Evolutionary conservation across 2,888 invertebrate genomes (phyloP).

Genomic region (Lepidocyrtinus sp.): DNA sequence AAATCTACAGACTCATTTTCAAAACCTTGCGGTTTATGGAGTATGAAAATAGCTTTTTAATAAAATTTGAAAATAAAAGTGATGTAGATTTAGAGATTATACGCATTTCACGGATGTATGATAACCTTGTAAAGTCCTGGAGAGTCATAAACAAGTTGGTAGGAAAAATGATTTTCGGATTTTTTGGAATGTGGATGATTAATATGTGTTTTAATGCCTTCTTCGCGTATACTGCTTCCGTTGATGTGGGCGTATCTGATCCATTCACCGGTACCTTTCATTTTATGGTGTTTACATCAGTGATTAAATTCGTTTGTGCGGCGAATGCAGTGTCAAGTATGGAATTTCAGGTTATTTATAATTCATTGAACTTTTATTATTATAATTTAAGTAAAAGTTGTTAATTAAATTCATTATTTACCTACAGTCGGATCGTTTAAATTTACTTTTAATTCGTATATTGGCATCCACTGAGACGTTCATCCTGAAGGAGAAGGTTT

Average conservation of each 20-base stretch:
- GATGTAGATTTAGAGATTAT: background rate
- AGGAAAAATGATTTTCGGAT: background rate
- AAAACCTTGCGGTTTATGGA: background rate
- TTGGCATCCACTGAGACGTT: background rate
- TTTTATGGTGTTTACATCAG: conserved; percentile 25
- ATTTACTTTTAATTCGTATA: background rate
- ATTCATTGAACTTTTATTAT: background rate
- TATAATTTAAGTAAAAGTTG: background rate
- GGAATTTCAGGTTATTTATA: conserved; percentile 16
- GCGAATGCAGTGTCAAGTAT: conserved; percentile 23
- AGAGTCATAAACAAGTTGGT: background rate
- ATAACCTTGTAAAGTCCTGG: background rate
- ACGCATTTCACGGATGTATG: background rate
- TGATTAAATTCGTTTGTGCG: conserved; percentile 26
- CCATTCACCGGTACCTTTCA: conserved; percentile 16
- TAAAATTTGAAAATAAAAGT: background rate
- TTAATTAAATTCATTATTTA: background rate
- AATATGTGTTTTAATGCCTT: conserved; percentile 25
- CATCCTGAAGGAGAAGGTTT: background rate
- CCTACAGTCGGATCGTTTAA: background rate
- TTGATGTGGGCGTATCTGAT: conserved; percentile 14
- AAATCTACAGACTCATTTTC: background rate
- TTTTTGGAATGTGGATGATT: conserved; percentile 37
- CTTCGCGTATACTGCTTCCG: conserved; percentile 17
- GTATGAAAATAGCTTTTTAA: background rate